phyloP scores from a whole-genome alignment of 2,888 invertebrate genomes.

The Steromphala cineraria region DNA sequence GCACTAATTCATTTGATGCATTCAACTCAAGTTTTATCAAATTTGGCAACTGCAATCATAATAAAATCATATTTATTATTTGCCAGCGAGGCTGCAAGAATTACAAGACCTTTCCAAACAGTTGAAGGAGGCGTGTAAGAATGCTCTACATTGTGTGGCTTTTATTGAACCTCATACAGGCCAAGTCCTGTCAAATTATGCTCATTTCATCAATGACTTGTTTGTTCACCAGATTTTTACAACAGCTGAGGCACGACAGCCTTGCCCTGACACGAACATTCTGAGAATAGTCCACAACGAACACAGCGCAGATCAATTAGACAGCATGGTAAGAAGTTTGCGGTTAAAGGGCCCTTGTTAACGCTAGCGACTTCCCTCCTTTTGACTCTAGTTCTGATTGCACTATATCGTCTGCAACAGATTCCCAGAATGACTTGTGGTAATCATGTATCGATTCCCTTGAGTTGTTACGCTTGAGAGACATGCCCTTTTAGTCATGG shows the following conservation, averaged over 20 bases:
- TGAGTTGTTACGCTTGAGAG: too few species aligned
- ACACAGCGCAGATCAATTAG: too few species aligned
- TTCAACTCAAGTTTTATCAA: not conserved
- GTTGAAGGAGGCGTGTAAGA: not conserved
- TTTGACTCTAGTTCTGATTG: too few species aligned
- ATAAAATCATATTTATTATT: not conserved
- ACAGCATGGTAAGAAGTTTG: too few species aligned
- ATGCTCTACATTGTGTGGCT: not conserved
- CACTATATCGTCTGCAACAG: too few species aligned
- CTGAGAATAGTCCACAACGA: too few species aligned
- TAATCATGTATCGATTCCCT: too few species aligned
- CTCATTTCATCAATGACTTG: not conserved
- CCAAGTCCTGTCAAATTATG: not conserved
- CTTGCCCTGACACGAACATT: too few species aligned
- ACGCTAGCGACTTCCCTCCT: too few species aligned
- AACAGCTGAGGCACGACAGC: not conserved
- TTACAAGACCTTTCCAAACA: not conserved
- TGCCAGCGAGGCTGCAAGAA: not conserved
- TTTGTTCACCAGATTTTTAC: not conserved
- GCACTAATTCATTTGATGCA: not conserved
- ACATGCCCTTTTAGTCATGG: too few species aligned
- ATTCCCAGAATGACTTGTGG: too few species aligned
- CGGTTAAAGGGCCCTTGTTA: too few species aligned
- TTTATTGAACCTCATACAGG: not conserved
- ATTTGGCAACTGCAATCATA: not conserved